Evolutionary conservation across 2,888 invertebrate species (phyloP).

Genomic region (Dione juno): DNA sequence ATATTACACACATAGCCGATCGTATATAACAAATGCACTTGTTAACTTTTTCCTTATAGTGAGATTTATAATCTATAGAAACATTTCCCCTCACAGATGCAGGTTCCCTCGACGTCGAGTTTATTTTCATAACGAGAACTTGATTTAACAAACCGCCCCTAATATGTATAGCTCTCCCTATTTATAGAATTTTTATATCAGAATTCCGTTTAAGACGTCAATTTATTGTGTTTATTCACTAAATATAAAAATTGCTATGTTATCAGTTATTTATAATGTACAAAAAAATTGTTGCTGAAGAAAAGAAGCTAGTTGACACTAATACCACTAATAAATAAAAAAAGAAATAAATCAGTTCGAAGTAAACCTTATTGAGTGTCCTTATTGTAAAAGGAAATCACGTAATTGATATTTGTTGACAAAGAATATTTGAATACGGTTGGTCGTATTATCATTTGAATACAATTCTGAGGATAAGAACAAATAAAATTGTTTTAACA

Average conservation of each 20-base stretch:
- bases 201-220: not conserved
- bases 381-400: not conserved
- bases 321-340: not conserved
- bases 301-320: too few relatives aligned
- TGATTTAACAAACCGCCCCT: conserved; percentile 31
- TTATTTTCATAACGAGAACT: conserved; percentile 39
- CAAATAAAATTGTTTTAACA: conserved; percentile 15
- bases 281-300: too few relatives aligned
- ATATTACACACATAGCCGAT: not conserved
- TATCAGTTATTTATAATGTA: too few relatives aligned
- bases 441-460: not conserved
- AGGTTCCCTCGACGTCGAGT: conserved; percentile 33
- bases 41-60: conserved; percentile 36
- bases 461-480: conserved; percentile 4
- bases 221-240: not conserved
- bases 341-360: not conserved
- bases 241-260: not conserved
- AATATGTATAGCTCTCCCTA: conserved; percentile 3
- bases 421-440: not conserved
- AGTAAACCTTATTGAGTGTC: not conserved
- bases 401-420: not conserved
- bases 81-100: conserved; percentile 30
- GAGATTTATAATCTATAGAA: conserved; percentile 36
- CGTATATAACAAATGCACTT: conserved; percentile 25
- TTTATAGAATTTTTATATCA: conserved; percentile 2